Percentiles rank a stretch among this genome's conserved stretches.
Conservation (phyloP, 2,113 vertebrate genomes). For the Campylomormyrus tamandua region DNA sequence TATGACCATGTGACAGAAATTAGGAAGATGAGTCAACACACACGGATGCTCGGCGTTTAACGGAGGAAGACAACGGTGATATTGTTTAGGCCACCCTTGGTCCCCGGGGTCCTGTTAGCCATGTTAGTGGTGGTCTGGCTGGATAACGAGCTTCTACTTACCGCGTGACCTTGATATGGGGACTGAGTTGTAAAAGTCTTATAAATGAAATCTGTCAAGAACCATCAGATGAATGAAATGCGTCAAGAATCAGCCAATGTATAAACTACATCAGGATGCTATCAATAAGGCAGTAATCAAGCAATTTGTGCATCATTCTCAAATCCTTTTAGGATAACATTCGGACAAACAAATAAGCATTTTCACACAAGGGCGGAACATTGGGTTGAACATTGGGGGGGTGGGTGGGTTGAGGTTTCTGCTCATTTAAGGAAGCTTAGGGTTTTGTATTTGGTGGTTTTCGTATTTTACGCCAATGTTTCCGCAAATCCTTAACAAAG, state of each 20-base stretch:
- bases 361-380: background rate
- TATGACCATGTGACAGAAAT: background rate
- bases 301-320: background rate
- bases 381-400: no score
- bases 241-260: constrained; percentile 46
- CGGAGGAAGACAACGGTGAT: background rate
- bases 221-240: constrained; percentile 60
- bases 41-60: background rate
- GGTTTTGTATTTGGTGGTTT: no score
- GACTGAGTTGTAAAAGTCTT: constrained; percentile 45
- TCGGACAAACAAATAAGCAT: background rate
- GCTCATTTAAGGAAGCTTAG: no score
- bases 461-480: background rate
- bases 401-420: no score
- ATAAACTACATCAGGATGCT: background rate
- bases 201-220: constrained; percentile 75
- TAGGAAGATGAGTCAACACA: background rate
- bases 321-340: background rate
- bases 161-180: constrained; percentile 5
- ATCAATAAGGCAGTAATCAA: background rate
- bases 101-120: constrained; percentile 15
- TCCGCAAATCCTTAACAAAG: background rate
- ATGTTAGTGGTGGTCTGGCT: constrained; percentile 41
- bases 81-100: constrained; percentile 28
- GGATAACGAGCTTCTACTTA: constrained; percentile 37